Conservation (phyloP, 2,113 vertebrate genomes). For the Junco hyemalis region DNA sequence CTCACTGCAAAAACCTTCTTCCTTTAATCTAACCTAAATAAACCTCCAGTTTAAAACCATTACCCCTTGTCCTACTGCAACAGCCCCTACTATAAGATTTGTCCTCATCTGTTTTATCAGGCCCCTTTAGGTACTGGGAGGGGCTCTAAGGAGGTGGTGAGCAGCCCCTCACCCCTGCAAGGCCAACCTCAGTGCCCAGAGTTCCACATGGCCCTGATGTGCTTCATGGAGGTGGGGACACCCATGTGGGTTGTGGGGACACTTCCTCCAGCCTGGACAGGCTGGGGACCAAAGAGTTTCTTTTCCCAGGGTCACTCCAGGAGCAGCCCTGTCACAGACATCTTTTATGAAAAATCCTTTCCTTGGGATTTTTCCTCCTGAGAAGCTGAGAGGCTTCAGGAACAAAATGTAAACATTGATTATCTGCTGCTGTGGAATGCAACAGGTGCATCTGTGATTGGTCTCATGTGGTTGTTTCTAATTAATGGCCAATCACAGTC, state of each 20-base stretch:
- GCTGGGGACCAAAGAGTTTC: neutral
- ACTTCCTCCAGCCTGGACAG: neutral
- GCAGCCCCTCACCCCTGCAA: accelerated
- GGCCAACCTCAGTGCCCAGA: neutral
- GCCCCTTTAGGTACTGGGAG: neutral
- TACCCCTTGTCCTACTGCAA: neutral
- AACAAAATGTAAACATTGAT: no score
- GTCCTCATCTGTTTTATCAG: neutral
- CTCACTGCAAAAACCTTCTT: neutral
- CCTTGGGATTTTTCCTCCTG: no score
- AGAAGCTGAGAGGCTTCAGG: no score
- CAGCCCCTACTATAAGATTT: neutral
- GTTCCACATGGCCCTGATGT: accelerated
- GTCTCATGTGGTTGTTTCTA: no score
- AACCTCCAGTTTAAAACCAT: neutral
- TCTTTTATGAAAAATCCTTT: no score
- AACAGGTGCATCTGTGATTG: no score
- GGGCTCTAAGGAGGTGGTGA: neutral
- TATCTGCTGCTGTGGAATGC: no score
- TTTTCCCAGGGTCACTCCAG: neutral
- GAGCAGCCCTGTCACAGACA: neutral
- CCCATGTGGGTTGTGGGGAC: neutral
- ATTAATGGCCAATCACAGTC: no score
- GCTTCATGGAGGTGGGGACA: no score
- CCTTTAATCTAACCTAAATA: neutral